Evolutionary conservation across 2,113 vertebrate genomes (phyloP), one percentile per base, ranked within the genome.

Genomic region (Australoheros scitulus): DNA sequence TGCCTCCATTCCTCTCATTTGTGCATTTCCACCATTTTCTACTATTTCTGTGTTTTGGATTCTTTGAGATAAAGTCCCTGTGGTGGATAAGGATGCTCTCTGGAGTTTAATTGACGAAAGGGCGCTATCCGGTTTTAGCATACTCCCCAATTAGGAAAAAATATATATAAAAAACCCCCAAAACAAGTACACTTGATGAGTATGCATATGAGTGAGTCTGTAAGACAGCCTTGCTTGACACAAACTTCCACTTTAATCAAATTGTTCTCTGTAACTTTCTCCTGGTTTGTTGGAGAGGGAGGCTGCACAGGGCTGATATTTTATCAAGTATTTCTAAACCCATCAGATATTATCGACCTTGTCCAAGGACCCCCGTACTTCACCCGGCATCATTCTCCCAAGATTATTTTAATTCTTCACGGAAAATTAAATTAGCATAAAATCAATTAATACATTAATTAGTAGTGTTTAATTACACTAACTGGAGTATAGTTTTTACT

Each of bases 371-470:
- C 47, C 47, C 84, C 52, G 50, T 58, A 17, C 60, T 64, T 88
- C 60, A 83, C 77, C 83, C 77, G 3, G 80, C 29, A 24, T 60
- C 76, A 64, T 80, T 91, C 92, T 92, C 91, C 64, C 81, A 88
- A 92, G 95, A 94, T 92, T 90, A 87, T 83, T 83, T 59, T 90
- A 86, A 91, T 94, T 70, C 64, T 92, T 92, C 89, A 94, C 80
- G 90, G 91, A 88, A 94, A 94, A 95, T 94, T 92, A 79, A 94
- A 96, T 96, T 96, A 95, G 93, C 94, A 94, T 95, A 94, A 95
- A 95, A 95, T 95, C 95, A 95, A 96, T 96, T 96, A 95, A 95
- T 94, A 80, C 93, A 95, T 93, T 94, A 95, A 95, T 96, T 96
- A 95, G 93, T 90, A 77, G 90, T 88, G 81, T 93, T 96, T 96